Base-by-base conservation (phyloP, 2,113 vertebrate genomes). In the Diadophis punctatus region DNA sequence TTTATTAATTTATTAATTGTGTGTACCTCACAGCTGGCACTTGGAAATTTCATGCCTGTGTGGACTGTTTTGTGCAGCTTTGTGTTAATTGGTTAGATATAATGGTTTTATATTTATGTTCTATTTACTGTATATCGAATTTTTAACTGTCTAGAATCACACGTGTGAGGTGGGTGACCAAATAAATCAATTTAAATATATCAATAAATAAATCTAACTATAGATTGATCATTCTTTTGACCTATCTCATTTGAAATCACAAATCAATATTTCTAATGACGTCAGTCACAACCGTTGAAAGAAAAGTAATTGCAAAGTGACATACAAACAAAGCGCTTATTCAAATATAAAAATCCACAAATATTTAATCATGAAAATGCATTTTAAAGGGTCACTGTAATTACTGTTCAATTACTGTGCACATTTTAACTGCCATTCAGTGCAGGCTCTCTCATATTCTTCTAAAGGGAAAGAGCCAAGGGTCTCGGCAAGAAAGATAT, bases 171-270 rank as follows among this genome's bases (percentile, higher is more conserved):
- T 9, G 34, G 74, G 34, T 80, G 74, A 3, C 74, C 74, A 22
- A 22, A 39, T 80, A 22, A 80, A 80, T 80, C 74, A 22, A 80
- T 39, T 22, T 80, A 80, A 80, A 80, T 22, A 20, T 68, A 16
- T 68, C 63, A 80, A 80, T 80, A 8, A 80, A 80, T 80, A 51
- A 94, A 94, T 91, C 53, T 89, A 93, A 92, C 34, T 58, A 86
- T 30, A 85, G 63, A 95, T 91, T 58, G 90, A 95, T 95, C 96
- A 39, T 25, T 94, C 39, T 96, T 88, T 93, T n/a, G 93, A 94
- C 94, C 22, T 91, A 91, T 89, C 93, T 56, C 60, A 22, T 88
- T 91, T 93, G 60, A 92, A 93, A 91, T 1, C 0, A 46, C 94
- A 92, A 95, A 93, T 91, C 68, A 8, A 91, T 94, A 93, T 63